phyloP scores from a whole-genome alignment of 2,113 vertebrate genomes.

The Nesogale talazaci region DNA sequence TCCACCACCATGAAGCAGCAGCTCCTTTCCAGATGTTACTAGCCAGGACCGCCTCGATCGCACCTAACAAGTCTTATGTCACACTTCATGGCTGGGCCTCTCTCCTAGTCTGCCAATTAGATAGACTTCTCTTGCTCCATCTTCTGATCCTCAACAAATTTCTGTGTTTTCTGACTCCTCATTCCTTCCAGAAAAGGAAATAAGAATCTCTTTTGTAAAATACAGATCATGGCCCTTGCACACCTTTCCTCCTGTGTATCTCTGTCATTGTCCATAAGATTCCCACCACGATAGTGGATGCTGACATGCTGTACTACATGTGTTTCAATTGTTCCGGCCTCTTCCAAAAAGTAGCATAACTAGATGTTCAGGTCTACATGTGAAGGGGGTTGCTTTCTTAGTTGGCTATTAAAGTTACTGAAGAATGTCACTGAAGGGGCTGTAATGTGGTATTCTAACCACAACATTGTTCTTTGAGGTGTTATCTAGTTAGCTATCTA shows the following conservation, averaged over 20 bases:
- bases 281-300: not conserved
- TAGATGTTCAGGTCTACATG: not conserved
- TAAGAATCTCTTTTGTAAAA: conserved; percentile 3
- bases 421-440: not conserved
- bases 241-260: not conserved
- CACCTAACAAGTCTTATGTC: no score
- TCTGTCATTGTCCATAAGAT: not conserved
- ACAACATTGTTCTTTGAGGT: not conserved
- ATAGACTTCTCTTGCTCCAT: not conserved
- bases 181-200: conserved; percentile 8
- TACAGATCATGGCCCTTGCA: not conserved
- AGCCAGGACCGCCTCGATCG: no score
- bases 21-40: not conserved
- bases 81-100: no score
- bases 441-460: not conserved
- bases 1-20: not conserved
- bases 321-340: conserved; percentile 24
- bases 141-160: not conserved
- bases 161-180: not conserved
- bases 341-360: not conserved
- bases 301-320: not conserved
- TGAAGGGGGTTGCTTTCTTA: not conserved
- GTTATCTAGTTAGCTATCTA: not conserved
- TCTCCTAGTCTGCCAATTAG: conserved; percentile 7
- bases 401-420: not conserved